A percentile compares a stretch with the other conserved stretches of the same genome.
Evolutionary conservation across 1,140 invertebrate species (phyloP).

Genomic region (Drosophila paulistorum): DNA sequence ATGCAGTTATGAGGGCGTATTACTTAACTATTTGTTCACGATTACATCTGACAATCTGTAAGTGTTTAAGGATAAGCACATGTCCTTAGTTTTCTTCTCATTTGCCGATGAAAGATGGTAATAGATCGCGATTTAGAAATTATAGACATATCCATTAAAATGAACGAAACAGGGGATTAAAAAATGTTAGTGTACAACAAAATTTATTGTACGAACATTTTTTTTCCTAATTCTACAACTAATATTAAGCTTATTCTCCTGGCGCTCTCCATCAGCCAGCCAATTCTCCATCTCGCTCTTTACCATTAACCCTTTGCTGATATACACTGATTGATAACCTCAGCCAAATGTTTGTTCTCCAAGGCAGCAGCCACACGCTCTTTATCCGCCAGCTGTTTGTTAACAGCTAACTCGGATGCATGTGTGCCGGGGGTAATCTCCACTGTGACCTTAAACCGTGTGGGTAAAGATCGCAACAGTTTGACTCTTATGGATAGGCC

Average conservation of each 20-base stretch:
- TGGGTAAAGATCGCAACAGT: constrained; percentile 93
- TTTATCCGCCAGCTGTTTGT: constrained; percentile 99
- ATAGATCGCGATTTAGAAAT: too few species aligned
- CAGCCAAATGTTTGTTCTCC: constrained; percentile 95
- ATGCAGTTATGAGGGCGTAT: too few species aligned
- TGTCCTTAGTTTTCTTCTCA: too few species aligned
- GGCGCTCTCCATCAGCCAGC: neutral
- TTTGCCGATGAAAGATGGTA: too few species aligned
- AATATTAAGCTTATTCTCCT: neutral
- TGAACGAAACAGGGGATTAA: too few species aligned
- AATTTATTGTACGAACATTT: too few species aligned
- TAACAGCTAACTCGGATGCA: constrained; percentile 94
- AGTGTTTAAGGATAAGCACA: too few species aligned
- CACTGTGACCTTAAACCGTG: constrained; percentile 94
- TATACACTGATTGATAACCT: constrained; percentile 97
- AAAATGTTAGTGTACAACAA: too few species aligned
- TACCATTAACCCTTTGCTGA: constrained; percentile 57
- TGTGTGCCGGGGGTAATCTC: constrained; percentile 96
- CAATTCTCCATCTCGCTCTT: neutral
- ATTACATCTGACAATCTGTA: too few species aligned
- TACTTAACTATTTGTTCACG: too few species aligned
- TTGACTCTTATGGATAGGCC: constrained; percentile 92
- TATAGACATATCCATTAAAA: too few species aligned
- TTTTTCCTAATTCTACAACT: neutral
- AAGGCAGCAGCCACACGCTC: constrained; percentile 98